Evolutionary conservation across 2,113 vertebrate genomes (phyloP), one percentile per base, ranked within the genome.

Genomic region (Dascyllus trimaculatus): DNA sequence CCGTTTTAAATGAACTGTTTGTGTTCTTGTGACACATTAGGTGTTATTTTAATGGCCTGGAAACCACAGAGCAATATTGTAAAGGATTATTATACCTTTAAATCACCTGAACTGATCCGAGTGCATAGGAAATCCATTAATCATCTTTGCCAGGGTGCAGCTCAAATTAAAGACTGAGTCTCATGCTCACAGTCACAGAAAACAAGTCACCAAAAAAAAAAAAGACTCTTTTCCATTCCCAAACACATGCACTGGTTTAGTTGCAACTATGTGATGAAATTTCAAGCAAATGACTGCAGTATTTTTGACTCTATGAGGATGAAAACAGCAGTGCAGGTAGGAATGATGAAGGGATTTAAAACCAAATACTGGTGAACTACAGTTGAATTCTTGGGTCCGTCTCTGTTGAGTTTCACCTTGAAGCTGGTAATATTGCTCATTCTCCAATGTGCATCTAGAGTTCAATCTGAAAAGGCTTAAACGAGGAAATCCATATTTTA

Each of bases 1-100:
- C 87, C 92, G 85, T 93, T 93, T 94, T 94, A 94, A 95, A 95
- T 94, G 90, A 95, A 94, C 90, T 93, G 91, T 94, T 94, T 94
- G 88, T 94, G 94, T 93, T 94, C 90, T 85, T 89, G 81, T 85
- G 90, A 90, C 91, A 92, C 83, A 84, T 87, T 85, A 85, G 73
- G 85, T 92, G 87, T 86, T 91, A 87, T 93, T 95, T 93, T 94
- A 95, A 95, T 95, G 93, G 92, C 79, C 91, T 89, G 85, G 89
- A 94, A 93, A 92, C 88, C 92, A 89, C 91, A 93, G 87, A 79
- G 91, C 93, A 94, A 94, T 94, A 92, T 91, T 54, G 88, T 88
- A 91, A 91, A 89, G 88, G 90, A 94, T 94, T 95, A 94, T 95
- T 94, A 94, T 95, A 92, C 91, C 89, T 90, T 91, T 95, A 95